Percentiles rank a stretch among this genome's conserved stretches.
phyloP scores from a whole-genome alignment of 2,113 vertebrate genomes.

The zebrafish (Danio rerio) region DNA sequence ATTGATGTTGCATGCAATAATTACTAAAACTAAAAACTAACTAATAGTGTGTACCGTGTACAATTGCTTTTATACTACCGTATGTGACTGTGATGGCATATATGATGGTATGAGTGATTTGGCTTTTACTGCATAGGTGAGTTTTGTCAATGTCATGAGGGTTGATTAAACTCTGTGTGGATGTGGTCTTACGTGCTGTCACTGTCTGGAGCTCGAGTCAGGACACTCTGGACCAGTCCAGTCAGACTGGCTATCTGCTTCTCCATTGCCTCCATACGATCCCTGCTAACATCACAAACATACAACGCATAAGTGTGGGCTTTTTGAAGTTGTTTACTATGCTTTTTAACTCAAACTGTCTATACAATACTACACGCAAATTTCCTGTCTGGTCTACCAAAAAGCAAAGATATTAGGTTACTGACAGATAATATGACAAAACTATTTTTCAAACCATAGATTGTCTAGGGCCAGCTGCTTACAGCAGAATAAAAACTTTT shows the following conservation, averaged over 20 bases:
- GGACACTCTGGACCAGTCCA: conserved; percentile 93
- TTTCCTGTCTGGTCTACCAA: too few relatives aligned
- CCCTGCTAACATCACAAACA: conserved; percentile 68
- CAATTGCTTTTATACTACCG: not conserved
- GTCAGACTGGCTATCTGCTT: conserved; percentile 99
- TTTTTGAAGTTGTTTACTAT: not conserved
- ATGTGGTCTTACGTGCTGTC: conserved; percentile 87
- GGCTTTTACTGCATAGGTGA: not conserved
- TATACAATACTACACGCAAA: too few relatives aligned
- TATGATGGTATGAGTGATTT: conserved; percentile 17
- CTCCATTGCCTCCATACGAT: conserved; percentile 99
- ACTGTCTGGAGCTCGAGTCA: conserved; percentile 90
- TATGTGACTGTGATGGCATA: too few relatives aligned
- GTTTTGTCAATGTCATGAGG: not conserved
- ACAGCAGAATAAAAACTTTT: not conserved
- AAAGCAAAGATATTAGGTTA: not conserved
- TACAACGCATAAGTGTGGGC: not conserved
- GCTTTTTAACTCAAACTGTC: not conserved
- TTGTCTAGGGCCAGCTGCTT: not conserved
- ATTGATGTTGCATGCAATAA: not conserved
- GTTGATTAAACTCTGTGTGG: conserved; percentile 26
- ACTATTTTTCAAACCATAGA: not conserved
- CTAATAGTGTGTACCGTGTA: not conserved
- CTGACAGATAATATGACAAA: not conserved
- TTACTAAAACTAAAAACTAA: not conserved